Conservation (phyloP, 2,113 vertebrate species). For the Chaetodon auriga region DNA sequence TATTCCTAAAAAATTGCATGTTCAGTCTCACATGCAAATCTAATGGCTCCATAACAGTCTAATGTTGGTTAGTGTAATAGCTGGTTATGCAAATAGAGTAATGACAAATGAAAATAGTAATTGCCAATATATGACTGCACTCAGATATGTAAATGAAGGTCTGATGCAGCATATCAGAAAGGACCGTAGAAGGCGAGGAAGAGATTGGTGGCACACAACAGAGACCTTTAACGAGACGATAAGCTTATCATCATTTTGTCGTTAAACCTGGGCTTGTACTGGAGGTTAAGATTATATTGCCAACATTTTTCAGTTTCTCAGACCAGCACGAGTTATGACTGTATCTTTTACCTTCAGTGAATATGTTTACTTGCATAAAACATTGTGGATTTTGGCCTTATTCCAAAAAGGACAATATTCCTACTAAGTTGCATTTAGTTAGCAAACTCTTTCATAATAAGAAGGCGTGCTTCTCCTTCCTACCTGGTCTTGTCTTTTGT, state of each 20-base stretch:
- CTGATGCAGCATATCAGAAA: not conserved
- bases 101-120: not conserved
- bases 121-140: not conserved
- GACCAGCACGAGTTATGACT: no score
- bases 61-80: not conserved
- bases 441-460: no score
- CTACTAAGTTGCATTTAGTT: no score
- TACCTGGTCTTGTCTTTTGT: no score
- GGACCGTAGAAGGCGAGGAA: not conserved
- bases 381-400: no score
- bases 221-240: not conserved
- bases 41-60: not conserved
- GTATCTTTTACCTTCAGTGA: not conserved
- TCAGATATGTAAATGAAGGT: constrained; percentile 15
- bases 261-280: no score
- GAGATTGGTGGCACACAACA: not conserved
- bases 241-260: no score
- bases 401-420: no score
- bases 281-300: no score
- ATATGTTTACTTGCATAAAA: no score
- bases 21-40: constrained; percentile 41
- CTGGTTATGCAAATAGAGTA: constrained; percentile 28
- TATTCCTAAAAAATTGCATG: not conserved
- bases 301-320: no score
- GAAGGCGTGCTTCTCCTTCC: no score